A percentile compares a stretch with the other conserved stretches of the same genome.
Conservation (phyloP, 2,888 invertebrate species). For the Euzetes globulus region DNA sequence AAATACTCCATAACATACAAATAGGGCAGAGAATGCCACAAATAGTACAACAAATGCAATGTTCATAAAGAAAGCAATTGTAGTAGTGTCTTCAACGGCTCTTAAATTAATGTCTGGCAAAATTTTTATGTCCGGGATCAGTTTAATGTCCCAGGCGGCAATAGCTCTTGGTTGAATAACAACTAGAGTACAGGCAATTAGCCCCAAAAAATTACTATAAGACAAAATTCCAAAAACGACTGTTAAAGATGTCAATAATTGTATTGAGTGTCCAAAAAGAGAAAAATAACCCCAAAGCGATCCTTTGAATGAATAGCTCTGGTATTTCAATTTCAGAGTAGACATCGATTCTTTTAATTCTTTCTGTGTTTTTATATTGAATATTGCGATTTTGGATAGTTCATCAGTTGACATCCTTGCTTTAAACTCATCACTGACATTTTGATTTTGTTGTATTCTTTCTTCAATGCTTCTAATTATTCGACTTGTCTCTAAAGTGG, state of each 20-base stretch:
- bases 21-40: not conserved
- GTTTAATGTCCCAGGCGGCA: not conserved
- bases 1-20: not conserved
- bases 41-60: not conserved
- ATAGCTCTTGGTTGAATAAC: not conserved
- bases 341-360: not conserved
- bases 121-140: not conserved
- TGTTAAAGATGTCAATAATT: not conserved
- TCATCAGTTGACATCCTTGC: not conserved
- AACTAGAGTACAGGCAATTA: not conserved
- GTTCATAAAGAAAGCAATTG: not conserved
- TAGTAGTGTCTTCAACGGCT: not conserved
- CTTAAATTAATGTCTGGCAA: not conserved
- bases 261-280: not conserved
- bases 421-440: not conserved
- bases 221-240: not conserved
- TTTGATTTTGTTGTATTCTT: not conserved
- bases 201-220: not conserved
- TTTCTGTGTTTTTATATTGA: not conserved
- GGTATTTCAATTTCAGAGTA: not conserved
- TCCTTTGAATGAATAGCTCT: not conserved
- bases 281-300: not conserved
- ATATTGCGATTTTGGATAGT: not conserved
- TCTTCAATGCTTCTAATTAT: not conserved
- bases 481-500: not conserved